Percentiles rank a stretch among this genome's conserved stretches.
These are phyloP conservation scores for Eupithecia exiguata DNA, from an alignment of 2,888 invertebrate species.

Conservation along the genomic window DNA sequence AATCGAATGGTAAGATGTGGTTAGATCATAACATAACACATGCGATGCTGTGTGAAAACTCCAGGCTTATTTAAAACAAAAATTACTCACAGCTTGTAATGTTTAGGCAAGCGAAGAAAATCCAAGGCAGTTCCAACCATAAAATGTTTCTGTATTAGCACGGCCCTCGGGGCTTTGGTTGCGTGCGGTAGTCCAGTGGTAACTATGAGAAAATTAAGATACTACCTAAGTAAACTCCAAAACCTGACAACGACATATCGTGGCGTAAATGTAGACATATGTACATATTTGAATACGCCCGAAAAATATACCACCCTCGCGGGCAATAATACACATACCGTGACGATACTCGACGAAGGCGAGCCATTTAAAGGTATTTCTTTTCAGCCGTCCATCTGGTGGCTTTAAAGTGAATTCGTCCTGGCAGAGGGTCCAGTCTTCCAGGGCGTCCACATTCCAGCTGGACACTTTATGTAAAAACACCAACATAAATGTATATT, in stretches of 20 bases:
- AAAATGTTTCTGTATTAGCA: conserved; percentile 71
- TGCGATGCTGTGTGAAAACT: background rate
- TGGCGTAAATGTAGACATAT: background rate
- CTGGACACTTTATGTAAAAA: conserved; percentile 39
- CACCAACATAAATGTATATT: background rate
- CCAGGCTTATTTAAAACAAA: background rate
- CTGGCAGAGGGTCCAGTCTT: conserved; percentile 68
- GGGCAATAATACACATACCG: conserved; percentile 51
- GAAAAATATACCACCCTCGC: background rate
- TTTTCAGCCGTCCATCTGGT: conserved; percentile 66
- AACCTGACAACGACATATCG: background rate
- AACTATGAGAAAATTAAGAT: conserved; percentile 50
- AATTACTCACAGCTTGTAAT: conserved; percentile 70
- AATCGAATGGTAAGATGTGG: background rate
- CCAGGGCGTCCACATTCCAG: conserved; percentile 45
- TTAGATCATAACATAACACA: too few relatives aligned
- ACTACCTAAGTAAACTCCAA: background rate
- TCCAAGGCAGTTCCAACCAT: conserved; percentile 69
- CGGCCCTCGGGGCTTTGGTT: conserved; percentile 69
- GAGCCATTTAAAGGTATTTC: conserved; percentile 70
- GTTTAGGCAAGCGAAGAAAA: conserved; percentile 66
- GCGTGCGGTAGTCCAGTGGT: conserved; percentile 69
- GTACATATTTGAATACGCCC: too few relatives aligned
- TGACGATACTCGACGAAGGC: conserved; percentile 72
- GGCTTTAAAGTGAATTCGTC: conserved; percentile 69